Evolutionary conservation across 2,888 invertebrate genomes (phyloP).

Genomic region (Heliconius ismenius): DNA sequence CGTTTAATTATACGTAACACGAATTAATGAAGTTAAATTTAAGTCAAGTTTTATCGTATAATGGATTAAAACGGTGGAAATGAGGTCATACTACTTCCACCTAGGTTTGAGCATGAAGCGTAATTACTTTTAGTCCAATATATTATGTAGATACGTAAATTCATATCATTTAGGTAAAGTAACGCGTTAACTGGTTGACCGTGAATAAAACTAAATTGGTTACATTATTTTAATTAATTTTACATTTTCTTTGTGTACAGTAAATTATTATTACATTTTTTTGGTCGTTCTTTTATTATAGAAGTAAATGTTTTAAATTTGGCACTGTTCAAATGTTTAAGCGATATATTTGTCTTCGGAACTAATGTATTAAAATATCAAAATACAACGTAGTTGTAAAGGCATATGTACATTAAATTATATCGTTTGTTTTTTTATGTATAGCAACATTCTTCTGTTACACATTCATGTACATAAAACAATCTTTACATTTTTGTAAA

Average conservation of each 20-base stretch:
- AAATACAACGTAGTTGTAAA: too few relatives aligned
- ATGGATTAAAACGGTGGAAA: slow-evolving; percentile 10
- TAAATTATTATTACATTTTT: neutral
- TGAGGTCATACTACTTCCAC: slow-evolving; percentile 25
- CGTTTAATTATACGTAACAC: slow-evolving; percentile 10
- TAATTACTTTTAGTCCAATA: slow-evolving; percentile 2
- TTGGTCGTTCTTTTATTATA: neutral
- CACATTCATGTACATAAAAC: neutral
- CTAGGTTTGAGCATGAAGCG: slow-evolving; percentile 9
- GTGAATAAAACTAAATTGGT: slow-evolving; percentile 54
- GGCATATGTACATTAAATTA: neutral
- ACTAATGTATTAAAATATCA: neutral
- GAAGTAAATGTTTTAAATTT: neutral
- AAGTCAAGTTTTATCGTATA: slow-evolving; percentile 21
- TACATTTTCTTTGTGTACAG: neutral
- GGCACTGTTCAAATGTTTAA: neutral
- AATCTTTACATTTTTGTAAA: neutral
- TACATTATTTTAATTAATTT: slow-evolving; percentile 30
- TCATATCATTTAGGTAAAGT: slow-evolving; percentile 10
- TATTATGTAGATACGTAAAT: neutral
- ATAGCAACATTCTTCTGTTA: neutral
- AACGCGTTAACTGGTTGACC: slow-evolving; percentile 51
- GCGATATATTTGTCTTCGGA: too few relatives aligned
- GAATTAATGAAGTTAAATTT: slow-evolving; percentile 3
- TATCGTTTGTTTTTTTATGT: neutral